Percentiles rank a stretch among this genome's conserved stretches.
Conservation (phyloP, 2,113 vertebrate genomes). For the Oenanthe melanoleuca region DNA sequence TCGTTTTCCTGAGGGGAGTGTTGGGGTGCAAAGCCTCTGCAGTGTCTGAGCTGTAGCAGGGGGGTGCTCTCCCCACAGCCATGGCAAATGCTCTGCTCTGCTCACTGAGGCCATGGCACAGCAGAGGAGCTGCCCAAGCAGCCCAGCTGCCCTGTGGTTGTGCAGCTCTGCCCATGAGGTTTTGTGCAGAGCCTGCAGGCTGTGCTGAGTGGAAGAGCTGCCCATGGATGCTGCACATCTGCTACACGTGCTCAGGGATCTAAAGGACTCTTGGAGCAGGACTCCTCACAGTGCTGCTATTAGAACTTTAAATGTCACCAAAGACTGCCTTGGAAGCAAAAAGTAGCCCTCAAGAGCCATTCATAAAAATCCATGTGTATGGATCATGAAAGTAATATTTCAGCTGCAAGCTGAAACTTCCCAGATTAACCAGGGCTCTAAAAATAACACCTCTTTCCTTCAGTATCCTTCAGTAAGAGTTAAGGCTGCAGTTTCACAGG, state of each 20-base stretch:
- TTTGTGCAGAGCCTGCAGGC: not conserved
- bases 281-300: not conserved
- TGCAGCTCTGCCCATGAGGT: not conserved
- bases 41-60: not conserved
- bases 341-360: not conserved
- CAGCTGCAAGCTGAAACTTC: constrained; percentile 8
- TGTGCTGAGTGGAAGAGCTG: not conserved
- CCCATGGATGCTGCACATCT: not conserved
- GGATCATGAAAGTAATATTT: not conserved
- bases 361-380: not conserved
- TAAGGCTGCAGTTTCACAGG: not conserved
- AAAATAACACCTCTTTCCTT: not conserved
- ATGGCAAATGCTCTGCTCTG: not conserved
- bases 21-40: not conserved
- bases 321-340: not conserved
- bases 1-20: not conserved
- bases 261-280: not conserved
- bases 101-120: not conserved
- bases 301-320: constrained; percentile 5
- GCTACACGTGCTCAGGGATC: accelerated
- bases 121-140: not conserved
- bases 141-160: not conserved
- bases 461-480: not conserved
- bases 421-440: not conserved
- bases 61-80: not conserved